Evolutionary conservation across 2,888 invertebrate species (phyloP), one percentile per base, ranked within the genome.

Genomic region (Leucania comma): DNA sequence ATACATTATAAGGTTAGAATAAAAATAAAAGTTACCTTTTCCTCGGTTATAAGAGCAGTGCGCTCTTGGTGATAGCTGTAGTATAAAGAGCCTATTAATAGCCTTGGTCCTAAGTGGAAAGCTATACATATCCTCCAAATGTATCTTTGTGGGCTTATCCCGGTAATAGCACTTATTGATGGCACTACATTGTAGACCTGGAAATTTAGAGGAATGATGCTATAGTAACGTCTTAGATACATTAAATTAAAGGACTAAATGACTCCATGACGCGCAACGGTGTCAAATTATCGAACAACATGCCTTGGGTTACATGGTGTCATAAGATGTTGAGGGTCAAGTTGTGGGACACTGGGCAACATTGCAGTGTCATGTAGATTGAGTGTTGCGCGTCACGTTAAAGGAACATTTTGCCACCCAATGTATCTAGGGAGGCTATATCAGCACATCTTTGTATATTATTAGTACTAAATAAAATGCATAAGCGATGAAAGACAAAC

Each of bases 111-210:
- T 91, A 98, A 97, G 90, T 99, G 99, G 88, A 99, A 97, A 80
- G 99, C 99, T 89, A 99, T 98, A 92, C 98, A 98, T 89, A 98
- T 97, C 88, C 99, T 97, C 99, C 99, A 99, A 86, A 99, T 96
- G 94, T 99, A 99, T 87, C 98, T 97, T 94, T 99, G 98, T 35
- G 99, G 99, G 89, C 98, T 98, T 84, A 99, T 97, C 64, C 99
- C 99, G 77, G 99, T 99, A 92, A 99, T 98, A 82, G 99, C 98
- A 97, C 99, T 99, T 96, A 99, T 99, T 87, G 99, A 99, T 89
- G 99, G 99, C 91, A 99, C 98, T 93, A 98, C 97, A 94, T 99
- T 99, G 93, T 98, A 98, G 69, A 99, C 99, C 99, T 99, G 93
- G 6, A 94, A 92, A 32, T 35, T 14, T 60, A 56, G 63, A 60